Percentiles rank a stretch among this genome's conserved stretches.
Evolutionary conservation across 2,797 vertebrate genomes (phyloP).

Genomic region (Morelia viridis): DNA sequence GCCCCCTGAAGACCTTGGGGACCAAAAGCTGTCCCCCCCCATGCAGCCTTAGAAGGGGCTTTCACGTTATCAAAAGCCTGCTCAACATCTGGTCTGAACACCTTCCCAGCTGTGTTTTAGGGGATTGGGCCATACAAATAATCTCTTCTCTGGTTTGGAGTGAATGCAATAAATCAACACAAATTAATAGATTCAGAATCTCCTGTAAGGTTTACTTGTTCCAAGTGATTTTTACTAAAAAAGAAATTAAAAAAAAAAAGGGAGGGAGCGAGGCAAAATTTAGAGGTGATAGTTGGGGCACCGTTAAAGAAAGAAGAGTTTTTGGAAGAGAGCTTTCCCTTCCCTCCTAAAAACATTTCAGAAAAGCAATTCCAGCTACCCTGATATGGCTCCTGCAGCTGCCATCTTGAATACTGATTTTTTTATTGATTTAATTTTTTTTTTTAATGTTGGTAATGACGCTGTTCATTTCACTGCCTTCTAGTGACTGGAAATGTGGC

Average conservation of each 20-base stretch:
- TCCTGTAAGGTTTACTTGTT: no score
- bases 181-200: neutral
- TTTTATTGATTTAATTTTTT: no score
- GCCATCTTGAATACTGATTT: neutral
- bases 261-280: neutral
- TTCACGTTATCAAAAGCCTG: neutral
- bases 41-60: neutral
- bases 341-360: no score
- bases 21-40: neutral
- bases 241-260: neutral
- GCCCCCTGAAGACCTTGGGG: neutral
- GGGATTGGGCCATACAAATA: neutral
- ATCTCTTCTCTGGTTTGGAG: neutral
- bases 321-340: neutral
- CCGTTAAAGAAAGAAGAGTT: neutral
- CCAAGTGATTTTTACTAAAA: neutral
- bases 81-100: neutral
- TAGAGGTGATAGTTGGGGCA: no score
- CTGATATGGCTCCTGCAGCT: neutral
- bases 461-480: neutral
- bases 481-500: neutral
- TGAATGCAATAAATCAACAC: neutral
- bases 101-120: neutral
- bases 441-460: neutral
- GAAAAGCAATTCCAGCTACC: no score